Evolutionary conservation across 2,797 vertebrate genomes (phyloP).

Genomic region (Ispidina picta): DNA sequence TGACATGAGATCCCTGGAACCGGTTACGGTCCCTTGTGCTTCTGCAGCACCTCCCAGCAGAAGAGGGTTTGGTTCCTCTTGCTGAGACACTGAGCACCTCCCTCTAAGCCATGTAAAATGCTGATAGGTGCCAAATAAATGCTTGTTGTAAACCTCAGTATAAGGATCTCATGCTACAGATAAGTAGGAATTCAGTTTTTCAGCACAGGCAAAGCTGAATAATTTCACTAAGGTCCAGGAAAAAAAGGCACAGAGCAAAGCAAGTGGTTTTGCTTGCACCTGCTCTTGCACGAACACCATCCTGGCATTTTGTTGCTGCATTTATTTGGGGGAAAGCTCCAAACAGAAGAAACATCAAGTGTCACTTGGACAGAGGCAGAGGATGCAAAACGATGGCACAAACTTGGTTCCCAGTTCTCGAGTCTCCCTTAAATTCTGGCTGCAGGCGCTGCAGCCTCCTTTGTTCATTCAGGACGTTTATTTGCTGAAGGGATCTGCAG

Average conservation of each 20-base stretch:
- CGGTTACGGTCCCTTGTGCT: background rate
- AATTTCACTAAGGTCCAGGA: background rate
- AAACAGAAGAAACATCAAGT: background rate
- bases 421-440: background rate
- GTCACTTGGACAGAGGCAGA: background rate
- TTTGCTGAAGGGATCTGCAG: background rate
- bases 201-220: background rate
- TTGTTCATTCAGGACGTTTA: fast-evolving
- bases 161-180: background rate
- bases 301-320: background rate
- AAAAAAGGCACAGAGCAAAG: background rate
- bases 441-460: background rate
- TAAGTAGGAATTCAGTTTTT: background rate
- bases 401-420: background rate
- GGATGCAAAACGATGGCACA: background rate
- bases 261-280: background rate
- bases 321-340: background rate
- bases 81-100: background rate
- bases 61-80: background rate
- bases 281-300: background rate
- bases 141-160: background rate
- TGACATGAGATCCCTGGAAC: fast-evolving
- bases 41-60: background rate
- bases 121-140: background rate
- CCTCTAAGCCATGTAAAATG: background rate